Base-by-base conservation (phyloP, 2,113 vertebrate species). In the Osmerus eperlanus region DNA sequence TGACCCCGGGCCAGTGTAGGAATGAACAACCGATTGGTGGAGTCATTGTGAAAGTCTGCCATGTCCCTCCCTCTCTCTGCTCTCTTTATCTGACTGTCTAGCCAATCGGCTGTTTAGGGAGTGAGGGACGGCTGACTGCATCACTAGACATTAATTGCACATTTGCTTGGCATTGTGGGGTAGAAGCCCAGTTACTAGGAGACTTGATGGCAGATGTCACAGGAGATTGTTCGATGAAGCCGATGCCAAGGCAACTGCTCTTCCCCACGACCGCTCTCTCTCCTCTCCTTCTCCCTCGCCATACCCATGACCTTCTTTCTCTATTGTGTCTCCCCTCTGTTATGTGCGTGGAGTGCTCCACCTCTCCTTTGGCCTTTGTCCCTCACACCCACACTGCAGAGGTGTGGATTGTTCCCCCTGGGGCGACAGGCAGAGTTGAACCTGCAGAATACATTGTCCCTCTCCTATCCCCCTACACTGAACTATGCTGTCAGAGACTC, bases 201-300 rank as follows among this genome's bases (percentile, higher is more conserved):
- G 85, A 87, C 84, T 81, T 72, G 66, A 75, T 76, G 75, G 79
- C 86, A 88, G 89, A 88, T 89, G 87, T 85, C 87, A 84, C 69
- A 52, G 73, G 77, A 81, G 79, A 87, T 85, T 85, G 82, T 84
- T 83, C 83, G 76, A 73, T 75, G 76, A 81, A 79, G 80, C 82
- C 1, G 70, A 84, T 74, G 81, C 78, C 82, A 75, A 81, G 84
- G 86, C 88, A 87, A 88, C 86, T 12, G 78, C 76, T 80, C 23
- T 47, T 58, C 14, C 52, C 51, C 28, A 32, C 21, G 14, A 56
- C 23, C 1, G 25, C 71, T 70, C 73, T 71, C 65, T 68, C 51
- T 55, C 14, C 23, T 6, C 66, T 78, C 79, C 77, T 54, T 28
- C 74, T 70, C 62, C 61, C 14, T 68, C 68, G 69, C 69, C 82